A percentile compares a stretch with the other conserved stretches of the same genome.
Evolutionary conservation across 2,113 vertebrate genomes (phyloP).

Genomic region (Myiozetetes cayanensis): DNA sequence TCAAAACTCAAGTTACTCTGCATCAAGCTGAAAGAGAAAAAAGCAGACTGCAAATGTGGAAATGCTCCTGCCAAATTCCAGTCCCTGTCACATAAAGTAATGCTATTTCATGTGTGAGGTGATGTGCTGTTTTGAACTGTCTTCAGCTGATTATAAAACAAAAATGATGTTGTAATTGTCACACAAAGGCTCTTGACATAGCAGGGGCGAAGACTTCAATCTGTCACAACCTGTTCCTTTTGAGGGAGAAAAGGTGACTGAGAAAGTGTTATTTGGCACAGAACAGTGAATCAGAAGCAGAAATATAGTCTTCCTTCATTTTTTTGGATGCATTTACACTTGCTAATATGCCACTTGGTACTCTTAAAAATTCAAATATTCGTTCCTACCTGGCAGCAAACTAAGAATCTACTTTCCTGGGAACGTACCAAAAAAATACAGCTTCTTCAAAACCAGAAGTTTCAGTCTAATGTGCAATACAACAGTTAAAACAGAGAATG

Average conservation of each 20-base stretch:
- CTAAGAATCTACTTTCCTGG: constrained; percentile 2
- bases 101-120: constrained; percentile 53
- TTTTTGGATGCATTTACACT: constrained; percentile 39
- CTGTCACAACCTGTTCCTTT: constrained; percentile 59
- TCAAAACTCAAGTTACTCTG: constrained; percentile 45
- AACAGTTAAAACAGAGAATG: neutral
- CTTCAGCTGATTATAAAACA: constrained; percentile 64
- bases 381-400: constrained; percentile 34
- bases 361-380: constrained; percentile 43
- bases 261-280: constrained; percentile 50
- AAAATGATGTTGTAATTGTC: constrained; percentile 66
- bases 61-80: constrained; percentile 51
- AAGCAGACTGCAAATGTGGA: constrained; percentile 49
- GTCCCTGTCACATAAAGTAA: constrained; percentile 20
- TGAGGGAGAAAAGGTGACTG: constrained; percentile 64
- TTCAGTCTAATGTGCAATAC: neutral
- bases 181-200: constrained; percentile 63
- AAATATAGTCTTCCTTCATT: constrained; percentile 33
- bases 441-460: neutral
- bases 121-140: constrained; percentile 60
- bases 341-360: constrained; percentile 53
- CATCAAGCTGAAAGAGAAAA: constrained; percentile 16
- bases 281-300: constrained; percentile 27
- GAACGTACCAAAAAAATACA: neutral
- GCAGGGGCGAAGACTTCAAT: constrained; percentile 50